A percentile compares a stretch with the other conserved stretches of the same genome.
These are phyloP conservation scores for Cylas formicarius DNA, from an alignment of 1,140 invertebrate genomes.

Conservation along the genomic window DNA sequence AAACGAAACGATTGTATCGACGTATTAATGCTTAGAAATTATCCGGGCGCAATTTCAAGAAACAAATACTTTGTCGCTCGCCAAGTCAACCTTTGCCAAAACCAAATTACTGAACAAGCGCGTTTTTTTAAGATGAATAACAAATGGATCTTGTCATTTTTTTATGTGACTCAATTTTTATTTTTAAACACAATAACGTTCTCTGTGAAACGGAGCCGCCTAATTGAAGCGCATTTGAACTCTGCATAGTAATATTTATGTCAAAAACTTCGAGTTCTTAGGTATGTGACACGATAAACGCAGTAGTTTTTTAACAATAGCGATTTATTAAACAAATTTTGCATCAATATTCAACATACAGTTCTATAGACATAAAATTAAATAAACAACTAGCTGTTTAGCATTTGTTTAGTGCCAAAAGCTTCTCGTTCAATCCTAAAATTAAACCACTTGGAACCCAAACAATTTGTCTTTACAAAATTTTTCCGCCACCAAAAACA, in stretches of 20 bases:
- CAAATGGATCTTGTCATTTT: too few species aligned
- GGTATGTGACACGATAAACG: conserved; percentile 24
- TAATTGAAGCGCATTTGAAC: too few species aligned
- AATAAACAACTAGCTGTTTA: conserved; percentile 25
- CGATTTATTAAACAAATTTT: conserved; percentile 36
- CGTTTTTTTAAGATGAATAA: too few species aligned
- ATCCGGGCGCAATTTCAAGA: too few species aligned
- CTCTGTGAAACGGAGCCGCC: too few species aligned
- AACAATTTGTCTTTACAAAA: conserved; percentile 23
- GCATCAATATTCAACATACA: conserved; percentile 30
- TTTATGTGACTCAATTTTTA: neutral
- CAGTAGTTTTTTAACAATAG: conserved; percentile 29
- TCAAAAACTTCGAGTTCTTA: neutral
- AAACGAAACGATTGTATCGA: too few species aligned
- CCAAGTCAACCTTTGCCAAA: too few species aligned
- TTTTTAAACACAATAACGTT: too few species aligned
- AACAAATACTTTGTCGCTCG: too few species aligned
- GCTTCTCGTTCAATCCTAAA: conserved; percentile 37
- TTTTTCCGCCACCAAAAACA: conserved; percentile 22
- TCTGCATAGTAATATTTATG: neutral
- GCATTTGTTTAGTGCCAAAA: conserved; percentile 33
- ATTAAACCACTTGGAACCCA: conserved; percentile 39
- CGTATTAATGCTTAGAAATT: too few species aligned
- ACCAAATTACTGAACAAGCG: too few species aligned
- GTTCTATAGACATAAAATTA: conserved; percentile 27